Conservation (phyloP, 2,113 vertebrate genomes). For the Barnardius zonarius region DNA sequence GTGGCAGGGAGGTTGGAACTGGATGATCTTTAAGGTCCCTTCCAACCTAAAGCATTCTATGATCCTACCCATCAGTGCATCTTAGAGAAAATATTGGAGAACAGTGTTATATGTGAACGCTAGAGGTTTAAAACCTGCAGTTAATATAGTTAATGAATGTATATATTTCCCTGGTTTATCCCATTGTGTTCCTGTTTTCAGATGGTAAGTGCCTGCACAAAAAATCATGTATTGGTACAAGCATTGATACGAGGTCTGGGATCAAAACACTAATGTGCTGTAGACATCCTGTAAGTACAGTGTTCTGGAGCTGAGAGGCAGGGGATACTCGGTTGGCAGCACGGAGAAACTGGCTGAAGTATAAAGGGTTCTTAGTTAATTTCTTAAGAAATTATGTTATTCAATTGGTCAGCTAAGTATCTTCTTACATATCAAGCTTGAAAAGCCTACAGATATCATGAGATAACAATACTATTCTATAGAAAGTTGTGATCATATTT, state of each 20-base stretch:
- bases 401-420: background rate
- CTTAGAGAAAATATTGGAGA: background rate
- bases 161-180: background rate
- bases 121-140: background rate
- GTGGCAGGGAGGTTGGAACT: background rate
- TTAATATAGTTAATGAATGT: background rate
- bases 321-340: background rate
- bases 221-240: background rate
- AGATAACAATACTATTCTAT: background rate
- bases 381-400: background rate
- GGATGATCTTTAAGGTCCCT: background rate
- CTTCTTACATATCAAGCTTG: background rate
- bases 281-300: background rate
- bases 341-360: background rate
- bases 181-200: background rate
- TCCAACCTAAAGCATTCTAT: background rate
- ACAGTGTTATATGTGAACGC: rapidly evolving
- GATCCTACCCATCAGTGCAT: background rate
- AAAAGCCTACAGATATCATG: background rate
- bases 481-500: background rate
- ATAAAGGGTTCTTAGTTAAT: background rate
- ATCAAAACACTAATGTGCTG: background rate
- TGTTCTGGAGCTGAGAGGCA: background rate
- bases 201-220: background rate
- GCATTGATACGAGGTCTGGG: background rate